Base-by-base conservation (phyloP, 2,797 vertebrate genomes). In the Morelia viridis region DNA sequence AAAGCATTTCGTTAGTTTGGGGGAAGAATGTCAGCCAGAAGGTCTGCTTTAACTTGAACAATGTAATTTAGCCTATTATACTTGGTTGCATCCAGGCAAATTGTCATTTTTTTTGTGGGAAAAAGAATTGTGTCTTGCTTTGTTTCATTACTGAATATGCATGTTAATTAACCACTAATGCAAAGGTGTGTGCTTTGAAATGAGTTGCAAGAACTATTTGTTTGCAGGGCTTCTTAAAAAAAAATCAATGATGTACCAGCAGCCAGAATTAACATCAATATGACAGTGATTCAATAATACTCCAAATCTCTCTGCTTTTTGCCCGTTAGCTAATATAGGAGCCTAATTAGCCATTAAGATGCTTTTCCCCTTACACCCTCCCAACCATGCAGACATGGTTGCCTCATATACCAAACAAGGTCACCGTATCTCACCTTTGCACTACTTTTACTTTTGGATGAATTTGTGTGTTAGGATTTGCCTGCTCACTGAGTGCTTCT, bases 321-420 rank as follows among this genome's bases (percentile, higher is more conserved):
- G 96, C 96, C 97, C 97, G 85, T 98, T 98, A 95, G 97, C 97
- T 97, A 98, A 97, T 97, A 96, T 94, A 97, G 97, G 97, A 95
- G 96, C 97, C 97, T 98, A 97, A 98, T 98, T 98, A 98, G 97
- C 97, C 97, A 97, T 98, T 98, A 98, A 97, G 97, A 96, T 97
- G 96, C 96, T 97, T 88, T 96, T 98, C 96, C 95, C 97, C 96
- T 98, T 97, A 97, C 97, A 96, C 96, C 96, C 97, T 96, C 96
- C 96, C 95, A 97, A 64, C 89, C 87, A 2, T 31, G 87, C 93
- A 90, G 92, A 68, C 28, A 22, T 22, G 62, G 50, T 24, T 61
- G 88, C 58, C 15, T 61, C 90, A 24, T 89, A 50, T 68, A 65
- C 92, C 87, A 91, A 92, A 92, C 93, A 90, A 65, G 50, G 68